Conservation (phyloP, 2,797 vertebrate species). For the Enteromius thamalakanensis region DNA sequence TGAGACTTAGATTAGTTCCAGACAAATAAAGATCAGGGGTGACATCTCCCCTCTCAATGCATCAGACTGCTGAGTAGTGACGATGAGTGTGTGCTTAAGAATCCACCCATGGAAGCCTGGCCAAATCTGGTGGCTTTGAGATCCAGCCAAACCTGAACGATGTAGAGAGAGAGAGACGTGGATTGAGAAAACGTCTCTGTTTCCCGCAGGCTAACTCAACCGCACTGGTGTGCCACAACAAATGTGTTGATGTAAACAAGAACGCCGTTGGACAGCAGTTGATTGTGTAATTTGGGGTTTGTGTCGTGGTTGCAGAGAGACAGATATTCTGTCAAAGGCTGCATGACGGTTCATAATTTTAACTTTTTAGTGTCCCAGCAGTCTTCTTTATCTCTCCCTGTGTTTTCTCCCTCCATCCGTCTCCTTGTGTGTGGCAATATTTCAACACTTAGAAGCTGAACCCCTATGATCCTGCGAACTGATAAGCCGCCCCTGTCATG, state of each 20-base stretch:
- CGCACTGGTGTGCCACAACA: constrained; percentile 51
- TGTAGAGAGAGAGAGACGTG: constrained; percentile 15
- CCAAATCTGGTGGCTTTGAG: constrained; percentile 54
- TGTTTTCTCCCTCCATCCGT: neutral
- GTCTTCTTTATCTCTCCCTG: constrained; percentile 7
- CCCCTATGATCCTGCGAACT: constrained; percentile 49
- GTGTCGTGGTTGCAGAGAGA: constrained; percentile 4
- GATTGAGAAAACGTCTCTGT: constrained; percentile 13
- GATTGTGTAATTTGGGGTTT: constrained; percentile 36
- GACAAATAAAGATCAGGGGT: constrained; percentile 61
- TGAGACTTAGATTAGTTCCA: constrained; percentile 54
- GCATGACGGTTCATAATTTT: neutral
- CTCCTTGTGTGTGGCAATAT: constrained; percentile 46
- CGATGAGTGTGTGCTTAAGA: constrained; percentile 28
- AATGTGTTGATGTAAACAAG: constrained; percentile 45
- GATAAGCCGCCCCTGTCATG: constrained; percentile 59
- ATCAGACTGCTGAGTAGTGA: constrained; percentile 39
- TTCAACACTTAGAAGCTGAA: constrained; percentile 48
- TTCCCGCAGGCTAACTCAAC: constrained; percentile 33
- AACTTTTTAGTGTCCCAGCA: neutral
- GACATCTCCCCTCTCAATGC: constrained; percentile 47
- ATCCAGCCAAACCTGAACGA: constrained; percentile 48
- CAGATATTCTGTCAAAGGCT: neutral
- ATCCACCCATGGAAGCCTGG: constrained; percentile 40
- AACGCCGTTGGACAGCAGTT: constrained; percentile 24